Evolutionary conservation across 2,888 invertebrate species (phyloP), one percentile per base, ranked within the genome.

Genomic region (Hermodice carunculata): DNA sequence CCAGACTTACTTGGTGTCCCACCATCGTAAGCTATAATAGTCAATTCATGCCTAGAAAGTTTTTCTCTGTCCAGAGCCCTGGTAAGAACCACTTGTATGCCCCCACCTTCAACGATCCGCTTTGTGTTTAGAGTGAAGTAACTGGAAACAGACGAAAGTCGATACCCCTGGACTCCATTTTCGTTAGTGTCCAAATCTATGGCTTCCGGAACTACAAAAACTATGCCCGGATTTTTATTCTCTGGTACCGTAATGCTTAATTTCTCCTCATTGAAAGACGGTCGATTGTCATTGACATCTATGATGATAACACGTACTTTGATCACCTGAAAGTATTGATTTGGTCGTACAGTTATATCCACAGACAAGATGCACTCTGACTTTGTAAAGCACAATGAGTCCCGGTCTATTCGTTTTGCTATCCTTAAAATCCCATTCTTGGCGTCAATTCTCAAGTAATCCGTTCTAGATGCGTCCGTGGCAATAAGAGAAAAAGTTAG

Each of bases 51-150:
- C 32, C n/a, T 3, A 26, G 53, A 53, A 26, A 34, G 19, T 17
- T 34, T 44, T 57, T 65, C 65, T n/a, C 65, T 48, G 44, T 65
- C 65, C 22, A 65, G 31, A n/a, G 17, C 42, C 32, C 51, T 37
- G 34, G 40, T 61, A 17, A 65, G 46, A 1, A 53, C 53, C 2
- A 61, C 28, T 8, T 53, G 43, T 2, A 61, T 43, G 26, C 88
- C 75, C 0, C 76, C 67, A 56, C 64, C 65, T 19, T 65, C 69
- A 17, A 44, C 31, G 26, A 59, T 59, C 3, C 29, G 46, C 19
- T 48, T 58, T 3, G 49, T 56, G 17, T 59, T 44, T n/a, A 64
- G 43, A 8, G 26, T 44, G 32, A 64, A 64, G 19, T 46, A 14
- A 3, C 51, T 44, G 8, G 43, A 29, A 5, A 43, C 52, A 2